Base-by-base conservation (phyloP, 2,113 vertebrate genomes). In the Chunga burmeisteri region DNA sequence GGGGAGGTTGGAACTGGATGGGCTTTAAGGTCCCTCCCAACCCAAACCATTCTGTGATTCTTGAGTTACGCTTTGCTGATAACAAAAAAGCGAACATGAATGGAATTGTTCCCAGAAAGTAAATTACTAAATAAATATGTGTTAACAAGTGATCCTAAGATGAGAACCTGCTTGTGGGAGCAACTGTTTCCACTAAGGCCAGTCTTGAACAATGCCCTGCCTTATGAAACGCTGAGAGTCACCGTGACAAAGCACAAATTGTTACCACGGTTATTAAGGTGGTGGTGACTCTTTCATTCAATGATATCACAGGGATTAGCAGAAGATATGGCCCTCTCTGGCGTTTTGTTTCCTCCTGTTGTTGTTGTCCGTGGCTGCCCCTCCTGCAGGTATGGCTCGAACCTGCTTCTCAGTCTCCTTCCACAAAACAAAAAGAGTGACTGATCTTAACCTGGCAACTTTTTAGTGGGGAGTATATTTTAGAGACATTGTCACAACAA, bases 101-200 rank as follows among this genome's bases (percentile, higher is more conserved):
- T 81, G 7, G 67, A 94, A 88, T 59, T 86, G 77, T 86, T 94
- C 74, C 29, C 74, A 94, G 66, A 26, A 88, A 82, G 79, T 56
- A 90, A 95, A 91, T 66, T 49, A 70, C 71, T 83, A 93, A 93
- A 82, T 70, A 94, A 96, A 96, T 82, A 92, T 4, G 26, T 26
- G 67, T 81, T 92, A 90, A 78, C 21, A 87, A 78, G 46, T 58
- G 18, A 92, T 67, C 72, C 30, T 62, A 77, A 90, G 22, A 50
- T 50, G 47, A 86, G 46, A 88, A 90, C 30, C 59, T 20, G 18
- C 40, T 81, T 94, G 63, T 93, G 38, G 63, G 55, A 93, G 72
- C 86, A 93, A 58, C 40, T 83, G 50, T 90, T 95, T 80, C 73
- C 75, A 85, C 49, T 65, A 53, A 71, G 59, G 49, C 34, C 52